These are phyloP conservation scores for Alauda arvensis DNA, from an alignment of 2,797 vertebrate genomes.

Conservation along the genomic window DNA sequence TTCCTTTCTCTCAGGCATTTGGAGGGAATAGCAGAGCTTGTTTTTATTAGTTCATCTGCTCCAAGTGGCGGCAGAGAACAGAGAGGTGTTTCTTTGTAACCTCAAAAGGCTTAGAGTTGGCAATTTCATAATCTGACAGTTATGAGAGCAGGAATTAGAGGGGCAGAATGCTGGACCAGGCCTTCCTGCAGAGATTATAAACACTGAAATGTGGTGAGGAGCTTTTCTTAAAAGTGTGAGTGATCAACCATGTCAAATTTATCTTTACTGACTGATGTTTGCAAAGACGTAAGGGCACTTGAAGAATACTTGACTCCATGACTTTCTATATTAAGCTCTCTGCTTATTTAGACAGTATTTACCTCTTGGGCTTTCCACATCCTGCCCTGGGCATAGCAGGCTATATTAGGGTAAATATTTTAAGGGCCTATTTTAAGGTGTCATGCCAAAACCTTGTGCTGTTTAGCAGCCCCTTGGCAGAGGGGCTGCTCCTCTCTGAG, in stretches of 20 bases:
- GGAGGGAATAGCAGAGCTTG: constrained; percentile 17
- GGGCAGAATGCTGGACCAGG: constrained; percentile 7
- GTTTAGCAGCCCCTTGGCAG: neutral
- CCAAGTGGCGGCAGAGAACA: constrained; percentile 10
- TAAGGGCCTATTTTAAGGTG: constrained; percentile 1
- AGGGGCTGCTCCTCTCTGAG: neutral
- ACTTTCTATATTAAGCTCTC: constrained; percentile 45
- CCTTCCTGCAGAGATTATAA: constrained; percentile 40
- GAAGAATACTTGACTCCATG: neutral
- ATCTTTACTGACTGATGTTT: constrained; percentile 21
- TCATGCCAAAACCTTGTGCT: neutral
- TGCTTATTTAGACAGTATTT: constrained; percentile 49
- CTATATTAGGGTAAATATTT: constrained; percentile 28
- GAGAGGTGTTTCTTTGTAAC: constrained; percentile 47
- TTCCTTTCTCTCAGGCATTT: constrained; percentile 36
- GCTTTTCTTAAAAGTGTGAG: constrained; percentile 17
- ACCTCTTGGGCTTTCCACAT: constrained; percentile 6
- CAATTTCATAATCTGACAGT: constrained; percentile 58
- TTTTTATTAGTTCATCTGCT: constrained; percentile 57
- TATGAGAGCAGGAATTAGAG: constrained; percentile 47
- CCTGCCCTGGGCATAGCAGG: neutral
- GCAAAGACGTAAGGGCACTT: neutral
- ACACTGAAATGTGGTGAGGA: neutral
- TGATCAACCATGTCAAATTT: neutral
- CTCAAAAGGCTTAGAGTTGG: constrained; percentile 9